These are phyloP conservation scores for Heliconius hewitsoni DNA, from an alignment of 1,140 invertebrate species.

Conservation along the genomic window DNA sequence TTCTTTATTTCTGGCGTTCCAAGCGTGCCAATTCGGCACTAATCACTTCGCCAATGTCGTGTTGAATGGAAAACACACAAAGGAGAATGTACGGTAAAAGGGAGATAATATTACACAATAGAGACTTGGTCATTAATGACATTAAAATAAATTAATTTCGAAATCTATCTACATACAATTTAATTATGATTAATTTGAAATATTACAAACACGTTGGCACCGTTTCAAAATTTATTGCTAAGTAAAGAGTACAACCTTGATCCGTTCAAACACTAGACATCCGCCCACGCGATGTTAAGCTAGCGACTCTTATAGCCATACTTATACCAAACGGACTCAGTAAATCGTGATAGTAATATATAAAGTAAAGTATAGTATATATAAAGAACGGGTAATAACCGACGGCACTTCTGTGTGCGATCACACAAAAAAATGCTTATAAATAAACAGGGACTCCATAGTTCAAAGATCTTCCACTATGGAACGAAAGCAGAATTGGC, in stretches of 20 bases:
- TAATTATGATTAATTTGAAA: slow-evolving; percentile 3
- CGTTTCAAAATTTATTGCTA: slow-evolving; percentile 13
- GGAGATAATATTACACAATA: too few relatives aligned
- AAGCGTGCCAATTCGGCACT: too few relatives aligned
- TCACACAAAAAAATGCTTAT: background rate
- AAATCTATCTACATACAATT: background rate
- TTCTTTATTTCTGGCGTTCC: too few relatives aligned
- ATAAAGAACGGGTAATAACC: background rate
- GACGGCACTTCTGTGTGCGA: background rate
- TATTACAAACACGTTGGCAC: background rate
- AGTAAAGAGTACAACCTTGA: slow-evolving; percentile 15
- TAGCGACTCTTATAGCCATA: background rate
- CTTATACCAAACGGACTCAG: background rate
- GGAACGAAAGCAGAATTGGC: slow-evolving; percentile 47
- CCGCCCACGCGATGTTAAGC: background rate
- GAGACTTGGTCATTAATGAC: background rate
- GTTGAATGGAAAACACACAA: too few relatives aligned
- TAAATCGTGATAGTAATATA: background rate
- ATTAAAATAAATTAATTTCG: background rate
- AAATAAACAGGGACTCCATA: background rate
- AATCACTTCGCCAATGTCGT: too few relatives aligned
- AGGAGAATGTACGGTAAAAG: too few relatives aligned
- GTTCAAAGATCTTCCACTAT: slow-evolving; percentile 19
- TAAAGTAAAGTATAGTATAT: background rate
- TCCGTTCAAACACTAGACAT: slow-evolving; percentile 15